These are phyloP conservation scores for Sinocyclocheilus rhinocerous DNA, from an alignment of 2,113 vertebrate genomes.

Conservation along the genomic window DNA sequence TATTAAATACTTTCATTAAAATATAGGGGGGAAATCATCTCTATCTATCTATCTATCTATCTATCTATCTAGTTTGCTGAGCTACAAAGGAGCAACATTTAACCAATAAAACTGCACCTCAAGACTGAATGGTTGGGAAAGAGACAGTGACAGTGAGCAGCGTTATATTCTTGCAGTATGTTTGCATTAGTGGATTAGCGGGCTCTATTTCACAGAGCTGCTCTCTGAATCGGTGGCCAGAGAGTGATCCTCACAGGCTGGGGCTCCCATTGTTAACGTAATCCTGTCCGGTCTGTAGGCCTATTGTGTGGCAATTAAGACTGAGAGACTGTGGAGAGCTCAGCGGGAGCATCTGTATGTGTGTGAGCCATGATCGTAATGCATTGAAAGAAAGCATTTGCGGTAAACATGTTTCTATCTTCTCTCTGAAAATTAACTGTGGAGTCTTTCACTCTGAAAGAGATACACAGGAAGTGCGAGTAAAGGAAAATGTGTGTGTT, in stretches of 20 bases:
- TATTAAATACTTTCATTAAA: too few species aligned
- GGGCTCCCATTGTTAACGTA: conserved; percentile 55
- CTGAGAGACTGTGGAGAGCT: conserved; percentile 50
- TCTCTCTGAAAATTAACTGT: conserved; percentile 2
- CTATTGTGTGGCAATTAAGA: conserved; percentile 61
- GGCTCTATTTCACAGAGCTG: conserved; percentile 50
- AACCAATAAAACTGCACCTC: background rate
- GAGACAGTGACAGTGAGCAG: background rate
- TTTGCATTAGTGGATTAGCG: conserved; percentile 57
- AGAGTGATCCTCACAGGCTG: conserved; percentile 49
- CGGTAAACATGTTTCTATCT: conserved; percentile 6
- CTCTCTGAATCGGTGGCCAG: conserved; percentile 39
- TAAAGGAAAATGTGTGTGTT: background rate
- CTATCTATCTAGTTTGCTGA: background rate
- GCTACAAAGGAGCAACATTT: background rate
- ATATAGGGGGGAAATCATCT: background rate
- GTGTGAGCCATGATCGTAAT: conserved; percentile 28
- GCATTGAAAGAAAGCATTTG: background rate
- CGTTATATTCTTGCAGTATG: conserved; percentile 33
- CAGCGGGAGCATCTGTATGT: conserved; percentile 44
- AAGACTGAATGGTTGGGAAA: background rate
- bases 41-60: too few species aligned
- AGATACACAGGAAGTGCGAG: conserved; percentile 11
- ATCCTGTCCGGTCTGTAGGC: conserved; percentile 54
- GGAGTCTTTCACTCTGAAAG: conserved; percentile 20